Evolutionary conservation across 2,888 invertebrate species (phyloP), one percentile per base, ranked within the genome.

Genomic region (Lottia scabra): DNA sequence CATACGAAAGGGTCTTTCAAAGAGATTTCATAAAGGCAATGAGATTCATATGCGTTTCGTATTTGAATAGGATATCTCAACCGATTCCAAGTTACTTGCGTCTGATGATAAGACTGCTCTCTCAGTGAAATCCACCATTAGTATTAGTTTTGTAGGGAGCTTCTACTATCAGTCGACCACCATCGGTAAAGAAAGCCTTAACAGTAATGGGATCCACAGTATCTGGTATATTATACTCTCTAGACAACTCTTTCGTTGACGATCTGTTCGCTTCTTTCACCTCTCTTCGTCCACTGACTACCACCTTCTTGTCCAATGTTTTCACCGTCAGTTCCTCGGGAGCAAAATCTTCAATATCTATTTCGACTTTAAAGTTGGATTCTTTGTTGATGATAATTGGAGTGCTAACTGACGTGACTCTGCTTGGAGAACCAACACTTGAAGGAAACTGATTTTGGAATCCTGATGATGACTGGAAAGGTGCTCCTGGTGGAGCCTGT

Each of bases 271-370:
- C 86, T n/a, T 78, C 76, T 63, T 82, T 82, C 71, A 86, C 86
- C 75, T 88, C 87, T 23, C 88, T 83, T 19, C 82, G 81, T 5
- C 89, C 89, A 70, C 80, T 84, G 15, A 89, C 85, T 26, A 85
- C 76, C 46, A 88, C 68, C 75, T 85, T 85, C 71, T 81, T 81
- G 72, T 87, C 87, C 8, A 87, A 80, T 0, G 89, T 89, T 79
- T 88, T 88, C 45, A 89, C 87, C 5, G 83, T 82, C 67, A 89
- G 81, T 74, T 89, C 89, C 66, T 88, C 87, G 15, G 89, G 88
- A 56, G 78, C 77, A 78, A 86, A 89, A 69, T 89, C 88, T 62
- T 88, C 88, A 65, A 89, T 86, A 67, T 85, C 85, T 66, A 89
- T 83, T 64, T 87, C 86, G 16, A 86, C 80, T 68, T 86, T 84